phyloP scores from a whole-genome alignment of 2,113 vertebrate species.

The Gulo gulo region DNA sequence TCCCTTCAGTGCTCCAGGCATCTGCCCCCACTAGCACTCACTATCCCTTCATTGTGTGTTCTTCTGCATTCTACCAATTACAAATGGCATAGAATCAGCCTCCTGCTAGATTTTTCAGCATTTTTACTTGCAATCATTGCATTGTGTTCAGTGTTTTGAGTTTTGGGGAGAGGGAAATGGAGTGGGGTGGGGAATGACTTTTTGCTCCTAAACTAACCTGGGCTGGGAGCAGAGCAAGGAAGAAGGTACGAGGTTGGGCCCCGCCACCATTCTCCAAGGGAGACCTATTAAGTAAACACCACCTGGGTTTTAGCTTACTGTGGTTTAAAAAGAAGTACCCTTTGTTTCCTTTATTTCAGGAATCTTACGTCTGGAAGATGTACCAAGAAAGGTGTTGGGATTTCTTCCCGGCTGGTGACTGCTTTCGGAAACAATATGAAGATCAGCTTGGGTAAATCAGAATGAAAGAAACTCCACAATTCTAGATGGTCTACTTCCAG shows the following conservation, averaged over 20 bases:
- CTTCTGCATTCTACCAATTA: neutral
- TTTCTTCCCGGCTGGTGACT: constrained; percentile 98
- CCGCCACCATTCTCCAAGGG: neutral
- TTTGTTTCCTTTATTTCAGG: constrained; percentile 83
- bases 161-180: neutral
- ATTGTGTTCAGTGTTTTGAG: neutral
- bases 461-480: neutral
- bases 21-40: neutral
- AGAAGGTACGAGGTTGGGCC: neutral
- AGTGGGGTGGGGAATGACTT: neutral
- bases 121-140: neutral
- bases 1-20: neutral
- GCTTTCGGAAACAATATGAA: constrained; percentile 99
- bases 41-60: fast-evolving
- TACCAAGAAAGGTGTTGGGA: constrained; percentile 99
- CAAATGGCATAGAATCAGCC: neutral
- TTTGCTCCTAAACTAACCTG: neutral
- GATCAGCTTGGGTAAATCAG: constrained; percentile 91
- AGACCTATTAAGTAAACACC: neutral
- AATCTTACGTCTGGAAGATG: constrained; percentile 99
- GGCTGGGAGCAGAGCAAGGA: neutral
- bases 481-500: constrained; percentile 31
- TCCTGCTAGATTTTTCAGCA: neutral
- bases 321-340: neutral
- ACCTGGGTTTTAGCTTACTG: neutral